phyloP scores from a whole-genome alignment of 2,113 vertebrate genomes.

The Genyomyrus donnyi region DNA sequence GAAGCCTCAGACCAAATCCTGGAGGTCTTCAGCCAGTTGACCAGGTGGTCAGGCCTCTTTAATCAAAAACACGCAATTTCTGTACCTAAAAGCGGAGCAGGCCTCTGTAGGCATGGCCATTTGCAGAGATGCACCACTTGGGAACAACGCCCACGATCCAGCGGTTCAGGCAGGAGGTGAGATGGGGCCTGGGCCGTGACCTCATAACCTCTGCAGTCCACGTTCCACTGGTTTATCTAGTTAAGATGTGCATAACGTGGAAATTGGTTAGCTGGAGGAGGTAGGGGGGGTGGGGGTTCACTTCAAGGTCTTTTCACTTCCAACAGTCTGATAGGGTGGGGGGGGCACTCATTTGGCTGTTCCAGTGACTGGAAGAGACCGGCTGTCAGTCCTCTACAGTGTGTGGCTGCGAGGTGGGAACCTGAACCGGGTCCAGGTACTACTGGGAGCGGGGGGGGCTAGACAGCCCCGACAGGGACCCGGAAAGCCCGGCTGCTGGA shows the following conservation, averaged over 20 bases:
- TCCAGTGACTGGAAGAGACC: neutral
- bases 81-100: neutral
- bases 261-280: neutral
- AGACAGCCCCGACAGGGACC: neutral
- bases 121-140: neutral
- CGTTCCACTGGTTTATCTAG: neutral
- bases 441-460: neutral
- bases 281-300: too few relatives aligned
- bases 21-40: neutral
- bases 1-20: neutral
- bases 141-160: neutral
- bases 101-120: neutral
- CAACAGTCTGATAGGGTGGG: neutral
- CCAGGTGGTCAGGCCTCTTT: neutral
- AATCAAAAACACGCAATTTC: neutral
- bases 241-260: neutral
- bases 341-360: neutral
- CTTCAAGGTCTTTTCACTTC: conserved; percentile 10
- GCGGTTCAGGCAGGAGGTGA: neutral
- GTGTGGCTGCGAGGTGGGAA: neutral
- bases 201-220: neutral
- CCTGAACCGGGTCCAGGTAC: neutral
- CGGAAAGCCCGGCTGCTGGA: neutral
- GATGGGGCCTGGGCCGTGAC: neutral
- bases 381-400: neutral